Evolutionary conservation across 2,888 invertebrate genomes (phyloP).

Genomic region (Papilio elwesi): DNA sequence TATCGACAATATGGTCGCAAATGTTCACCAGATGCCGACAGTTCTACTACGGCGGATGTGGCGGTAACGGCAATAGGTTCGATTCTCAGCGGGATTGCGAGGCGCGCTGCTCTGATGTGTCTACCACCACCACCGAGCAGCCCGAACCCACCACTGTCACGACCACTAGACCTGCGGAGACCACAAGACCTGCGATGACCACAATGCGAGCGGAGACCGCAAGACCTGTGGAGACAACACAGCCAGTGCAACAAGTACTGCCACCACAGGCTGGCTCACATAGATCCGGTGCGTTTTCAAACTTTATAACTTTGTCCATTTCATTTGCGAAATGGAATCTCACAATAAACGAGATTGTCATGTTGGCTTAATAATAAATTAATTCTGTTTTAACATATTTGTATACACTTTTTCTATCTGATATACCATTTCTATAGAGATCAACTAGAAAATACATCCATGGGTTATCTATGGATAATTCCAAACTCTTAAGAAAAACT

Average conservation of each 20-base stretch:
- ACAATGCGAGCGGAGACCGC: neutral
- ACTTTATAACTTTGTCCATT: neutral
- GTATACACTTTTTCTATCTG: no score
- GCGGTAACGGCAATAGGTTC: conserved; percentile 95
- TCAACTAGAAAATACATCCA: no score
- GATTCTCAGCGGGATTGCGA: conserved; percentile 86
- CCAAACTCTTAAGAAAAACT: no score
- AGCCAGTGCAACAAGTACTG: neutral
- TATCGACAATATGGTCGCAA: no score
- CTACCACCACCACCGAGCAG: conserved; percentile 64
- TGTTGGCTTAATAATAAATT: no score
- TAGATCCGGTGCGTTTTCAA: conserved; percentile 18
- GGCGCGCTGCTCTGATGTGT: conserved; percentile 83
- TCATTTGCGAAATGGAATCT: no score
- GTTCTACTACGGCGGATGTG: conserved; percentile 96
- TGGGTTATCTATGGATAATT: no score
- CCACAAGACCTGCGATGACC: neutral
- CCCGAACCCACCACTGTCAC: conserved; percentile 27
- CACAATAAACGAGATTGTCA: no score
- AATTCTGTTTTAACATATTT: no score
- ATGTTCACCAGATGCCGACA: conserved; percentile 84
- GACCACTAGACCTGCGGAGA: neutral
- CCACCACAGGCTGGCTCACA: conserved; percentile 1
- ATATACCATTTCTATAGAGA: no score
- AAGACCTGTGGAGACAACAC: neutral